A percentile compares a stretch with the other conserved stretches of the same genome.
Evolutionary conservation across 2,113 vertebrate species (phyloP).

Genomic region (Chiloscyllium plagiosum): DNA sequence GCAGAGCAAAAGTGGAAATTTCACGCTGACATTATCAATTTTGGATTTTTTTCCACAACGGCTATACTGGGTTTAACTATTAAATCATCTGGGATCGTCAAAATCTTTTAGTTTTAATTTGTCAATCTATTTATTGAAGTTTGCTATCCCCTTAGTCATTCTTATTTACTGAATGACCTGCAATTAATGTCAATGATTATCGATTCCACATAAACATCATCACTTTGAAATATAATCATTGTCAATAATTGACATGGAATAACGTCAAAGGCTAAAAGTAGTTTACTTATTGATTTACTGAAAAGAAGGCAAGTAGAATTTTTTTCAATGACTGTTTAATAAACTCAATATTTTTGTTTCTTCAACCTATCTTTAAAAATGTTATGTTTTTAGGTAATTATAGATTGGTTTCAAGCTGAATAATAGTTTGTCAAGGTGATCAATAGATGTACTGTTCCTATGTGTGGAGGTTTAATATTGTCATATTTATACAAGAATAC

Average conservation of each 20-base stretch:
- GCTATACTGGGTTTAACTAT: not conserved
- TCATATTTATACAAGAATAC: not conserved
- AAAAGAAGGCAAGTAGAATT: not conserved
- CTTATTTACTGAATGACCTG: not conserved
- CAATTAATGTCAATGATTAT: slow-evolving; percentile 13
- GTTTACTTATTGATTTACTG: not conserved
- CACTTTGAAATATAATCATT: not conserved
- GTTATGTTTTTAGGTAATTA: not conserved
- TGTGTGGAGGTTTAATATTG: not conserved
- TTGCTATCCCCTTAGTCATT: not conserved
- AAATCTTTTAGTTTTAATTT: not conserved
- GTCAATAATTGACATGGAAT: not conserved
- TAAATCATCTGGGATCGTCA: not conserved
- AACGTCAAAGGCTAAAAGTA: not conserved
- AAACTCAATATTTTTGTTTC: not conserved
- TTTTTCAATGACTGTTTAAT: not conserved
- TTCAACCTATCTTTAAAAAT: too few species aligned
- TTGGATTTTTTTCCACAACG: not conserved
- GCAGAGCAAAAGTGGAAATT: not conserved
- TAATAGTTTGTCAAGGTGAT: not conserved
- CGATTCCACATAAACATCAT: not conserved
- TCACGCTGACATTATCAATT: not conserved
- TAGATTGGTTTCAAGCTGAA: not conserved
- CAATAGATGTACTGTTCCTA: not conserved
- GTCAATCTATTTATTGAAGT: not conserved